A percentile compares a stretch with the other conserved stretches of the same genome.
Conservation (phyloP, 2,888 invertebrate species). For the Hirtodrosophila trivittata region DNA sequence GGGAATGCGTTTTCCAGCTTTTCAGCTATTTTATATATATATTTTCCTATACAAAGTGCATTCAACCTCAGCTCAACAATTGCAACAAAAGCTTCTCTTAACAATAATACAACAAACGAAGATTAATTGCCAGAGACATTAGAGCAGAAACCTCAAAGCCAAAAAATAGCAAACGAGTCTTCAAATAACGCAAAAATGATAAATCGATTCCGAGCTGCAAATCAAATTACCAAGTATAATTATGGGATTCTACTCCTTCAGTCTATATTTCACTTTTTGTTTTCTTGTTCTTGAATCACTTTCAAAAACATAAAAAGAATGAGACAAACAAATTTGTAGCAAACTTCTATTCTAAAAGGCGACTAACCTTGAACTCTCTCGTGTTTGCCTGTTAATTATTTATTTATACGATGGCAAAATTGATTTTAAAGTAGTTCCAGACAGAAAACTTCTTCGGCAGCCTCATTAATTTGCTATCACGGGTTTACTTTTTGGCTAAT, state of each 20-base stretch:
- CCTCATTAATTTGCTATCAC: background rate
- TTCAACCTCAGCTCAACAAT: conserved; percentile 59
- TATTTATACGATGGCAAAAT: conserved; percentile 59
- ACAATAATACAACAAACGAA: conserved; percentile 37
- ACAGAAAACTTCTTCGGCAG: background rate
- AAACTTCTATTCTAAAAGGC: conserved; percentile 33
- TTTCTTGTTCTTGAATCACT: too few relatives aligned
- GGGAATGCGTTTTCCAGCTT: conserved; percentile 16
- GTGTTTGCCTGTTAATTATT: conserved; percentile 57
- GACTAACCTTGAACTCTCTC: conserved; percentile 66
- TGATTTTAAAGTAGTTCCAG: conserved; percentile 63
- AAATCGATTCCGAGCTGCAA: conserved; percentile 66
- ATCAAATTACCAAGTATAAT: conserved; percentile 67
- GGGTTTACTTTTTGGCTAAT: conserved; percentile 30
- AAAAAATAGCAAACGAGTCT: conserved; percentile 39
- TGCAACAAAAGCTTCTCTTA: conserved; percentile 31
- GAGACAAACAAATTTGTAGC: conserved; percentile 19
- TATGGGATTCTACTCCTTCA: conserved; percentile 19
- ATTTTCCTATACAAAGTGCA: conserved; percentile 49
- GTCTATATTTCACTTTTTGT: too few relatives aligned
- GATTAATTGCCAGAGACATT: conserved; percentile 53
- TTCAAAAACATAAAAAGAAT: conserved; percentile 20
- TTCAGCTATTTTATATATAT: conserved; percentile 7
- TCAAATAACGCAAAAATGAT: conserved; percentile 50
- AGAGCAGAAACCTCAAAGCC: background rate